Conservation (phyloP, 2,888 invertebrate genomes). For the Coremacera marginata region DNA sequence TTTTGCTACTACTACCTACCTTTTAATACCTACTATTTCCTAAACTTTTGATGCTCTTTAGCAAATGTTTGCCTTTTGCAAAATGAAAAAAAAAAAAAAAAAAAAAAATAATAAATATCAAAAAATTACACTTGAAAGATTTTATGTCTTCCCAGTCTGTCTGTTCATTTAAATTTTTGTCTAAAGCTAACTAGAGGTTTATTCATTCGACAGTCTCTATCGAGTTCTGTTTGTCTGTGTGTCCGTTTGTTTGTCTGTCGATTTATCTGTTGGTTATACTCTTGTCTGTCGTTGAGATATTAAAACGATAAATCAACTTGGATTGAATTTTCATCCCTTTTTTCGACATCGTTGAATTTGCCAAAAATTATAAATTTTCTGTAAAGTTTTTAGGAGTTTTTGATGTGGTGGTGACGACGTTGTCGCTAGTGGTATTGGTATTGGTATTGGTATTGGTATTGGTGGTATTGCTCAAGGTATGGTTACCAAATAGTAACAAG, state of each 20-base stretch:
- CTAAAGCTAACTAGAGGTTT: constrained; percentile 20
- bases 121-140: constrained; percentile 42
- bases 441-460: constrained; percentile 1
- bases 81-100: background rate
- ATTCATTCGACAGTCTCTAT: constrained; percentile 1
- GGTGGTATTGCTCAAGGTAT: constrained; percentile 3
- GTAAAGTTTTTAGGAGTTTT: constrained; percentile 35
- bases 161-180: constrained; percentile 35
- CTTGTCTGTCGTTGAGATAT: constrained; percentile 51
- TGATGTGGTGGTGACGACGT: constrained; percentile 10
- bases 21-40: background rate
- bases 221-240: constrained; percentile 21
- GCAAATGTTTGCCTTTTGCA: constrained; percentile 1
- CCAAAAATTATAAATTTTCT: constrained; percentile 48
- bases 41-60: background rate
- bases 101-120: background rate
- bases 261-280: background rate
- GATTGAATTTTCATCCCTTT: constrained; percentile 57
- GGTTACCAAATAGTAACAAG: background rate
- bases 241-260: constrained; percentile 24
- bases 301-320: constrained; percentile 64
- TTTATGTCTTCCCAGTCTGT: constrained; percentile 35
- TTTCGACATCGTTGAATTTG: constrained; percentile 41
- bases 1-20: background rate
- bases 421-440: background rate